Evolutionary conservation across 1,140 invertebrate species (phyloP).

Genomic region (Helicorthomorpha holstii): DNA sequence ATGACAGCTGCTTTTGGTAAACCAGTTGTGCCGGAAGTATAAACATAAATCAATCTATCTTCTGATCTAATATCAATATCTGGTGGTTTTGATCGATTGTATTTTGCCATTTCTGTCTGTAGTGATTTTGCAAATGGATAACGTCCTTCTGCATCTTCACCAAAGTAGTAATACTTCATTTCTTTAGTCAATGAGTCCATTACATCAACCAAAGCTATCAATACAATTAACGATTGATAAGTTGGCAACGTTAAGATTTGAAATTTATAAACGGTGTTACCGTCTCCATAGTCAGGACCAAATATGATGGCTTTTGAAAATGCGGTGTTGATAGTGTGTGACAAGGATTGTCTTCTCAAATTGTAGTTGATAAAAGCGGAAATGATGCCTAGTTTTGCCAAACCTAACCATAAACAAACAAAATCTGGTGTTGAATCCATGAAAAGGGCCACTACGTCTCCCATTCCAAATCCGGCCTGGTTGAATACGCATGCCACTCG

Average conservation of each 20-base stretch:
- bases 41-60: slow-evolving; percentile 46
- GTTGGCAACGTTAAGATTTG: slow-evolving; percentile 1
- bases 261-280: background rate
- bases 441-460: slow-evolving; percentile 65
- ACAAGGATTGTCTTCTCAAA: slow-evolving; percentile 48
- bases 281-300: slow-evolving; percentile 32
- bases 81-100: background rate
- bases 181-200: background rate
- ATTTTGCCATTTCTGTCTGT: background rate
- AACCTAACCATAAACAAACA: slow-evolving; percentile 69
- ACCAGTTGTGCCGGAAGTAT: slow-evolving; percentile 83
- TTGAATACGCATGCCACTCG: slow-evolving; percentile 58
- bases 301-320: slow-evolving; percentile 69
- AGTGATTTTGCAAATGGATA: background rate
- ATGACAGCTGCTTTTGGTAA: slow-evolving; percentile 79
- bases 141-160: background rate
- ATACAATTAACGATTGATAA: background rate
- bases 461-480: slow-evolving; percentile 41
- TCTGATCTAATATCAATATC: background rate
- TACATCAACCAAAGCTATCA: background rate
- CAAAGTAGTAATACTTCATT: background rate
- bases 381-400: slow-evolving; percentile 57
- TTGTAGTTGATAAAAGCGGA: slow-evolving; percentile 80
- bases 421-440: slow-evolving; percentile 72
- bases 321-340: slow-evolving; percentile 62